Percentiles rank a stretch among this genome's conserved stretches.
Evolutionary conservation across 2,888 invertebrate genomes (phyloP).

Genomic region (Pimpla rufipes): DNA sequence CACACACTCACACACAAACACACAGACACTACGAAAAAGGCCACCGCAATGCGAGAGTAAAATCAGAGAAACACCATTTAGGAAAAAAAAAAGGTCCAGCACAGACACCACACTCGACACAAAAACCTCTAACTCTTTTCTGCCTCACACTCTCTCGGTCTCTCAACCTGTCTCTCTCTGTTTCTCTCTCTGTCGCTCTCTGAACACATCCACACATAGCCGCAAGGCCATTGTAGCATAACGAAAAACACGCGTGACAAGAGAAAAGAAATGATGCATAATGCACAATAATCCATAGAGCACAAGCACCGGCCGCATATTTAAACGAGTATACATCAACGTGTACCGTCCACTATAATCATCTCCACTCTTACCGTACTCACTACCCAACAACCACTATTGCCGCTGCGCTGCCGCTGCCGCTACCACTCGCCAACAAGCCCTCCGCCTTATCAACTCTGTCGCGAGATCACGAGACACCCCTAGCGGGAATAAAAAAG

Average conservation of each 20-base stretch:
- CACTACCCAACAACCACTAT: neutral
- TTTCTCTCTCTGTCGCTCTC: conserved; percentile 8
- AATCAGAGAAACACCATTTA: neutral
- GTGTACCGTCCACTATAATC: neutral
- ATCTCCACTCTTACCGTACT: neutral
- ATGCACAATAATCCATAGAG: conserved; percentile 41
- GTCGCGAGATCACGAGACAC: conserved; percentile 33
- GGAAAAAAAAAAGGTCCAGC: neutral
- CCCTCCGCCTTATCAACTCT: neutral
- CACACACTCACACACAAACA: too few relatives aligned
- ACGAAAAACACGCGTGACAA: conserved; percentile 11
- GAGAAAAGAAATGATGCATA: conserved; percentile 17
- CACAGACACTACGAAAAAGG: neutral
- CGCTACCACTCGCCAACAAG: conserved; percentile 2
- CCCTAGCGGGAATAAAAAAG: conserved; percentile 10
- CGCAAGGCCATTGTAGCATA: conserved; percentile 19
- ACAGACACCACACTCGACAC: conserved; percentile 21
- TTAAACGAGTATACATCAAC: conserved; percentile 3
- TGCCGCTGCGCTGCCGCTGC: neutral
- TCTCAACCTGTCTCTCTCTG: conserved; percentile 13
- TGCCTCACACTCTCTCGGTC: conserved; percentile 17
- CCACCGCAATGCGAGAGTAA: conserved; percentile 1
- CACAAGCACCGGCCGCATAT: conserved; percentile 37
- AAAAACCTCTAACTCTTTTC: neutral
- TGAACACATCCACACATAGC: neutral